Percentiles rank a stretch among this genome's conserved stretches.
Evolutionary conservation across 1,140 invertebrate genomes (phyloP).

Genomic region (Drosophila prosaltans): DNA sequence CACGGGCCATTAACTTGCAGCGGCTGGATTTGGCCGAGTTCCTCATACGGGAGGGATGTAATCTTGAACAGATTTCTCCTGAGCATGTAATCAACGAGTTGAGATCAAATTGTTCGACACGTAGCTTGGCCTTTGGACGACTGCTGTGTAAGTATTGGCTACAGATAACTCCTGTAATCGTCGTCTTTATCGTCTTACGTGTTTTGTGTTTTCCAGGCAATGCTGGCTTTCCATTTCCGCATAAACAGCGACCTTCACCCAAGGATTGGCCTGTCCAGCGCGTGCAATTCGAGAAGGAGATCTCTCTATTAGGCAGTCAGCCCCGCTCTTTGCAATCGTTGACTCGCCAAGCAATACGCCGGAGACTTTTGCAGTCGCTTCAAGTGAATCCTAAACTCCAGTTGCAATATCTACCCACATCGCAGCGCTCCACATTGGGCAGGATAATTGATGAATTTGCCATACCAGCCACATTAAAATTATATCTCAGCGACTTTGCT

Average conservation of each 20-base stretch:
- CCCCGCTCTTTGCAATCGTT: constrained; percentile 62
- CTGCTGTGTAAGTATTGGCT: constrained; percentile 59
- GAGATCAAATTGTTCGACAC: constrained; percentile 25
- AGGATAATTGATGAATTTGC: constrained; percentile 60
- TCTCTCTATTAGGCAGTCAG: constrained; percentile 36
- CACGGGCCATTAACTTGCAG: constrained; percentile 83
- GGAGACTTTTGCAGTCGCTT: constrained; percentile 42
- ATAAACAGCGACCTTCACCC: constrained; percentile 15
- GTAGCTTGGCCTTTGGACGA: constrained; percentile 42
- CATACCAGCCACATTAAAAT: constrained; percentile 62
- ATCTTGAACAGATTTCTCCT: constrained; percentile 74
- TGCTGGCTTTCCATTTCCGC: constrained; percentile 67
- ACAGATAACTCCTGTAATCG: too few relatives aligned
- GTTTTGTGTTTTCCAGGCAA: constrained; percentile 41
- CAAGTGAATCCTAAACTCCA: constrained; percentile 39
- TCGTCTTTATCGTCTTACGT: too few relatives aligned
- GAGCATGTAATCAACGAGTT: constrained; percentile 61
- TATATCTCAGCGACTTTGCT: constrained; percentile 64
- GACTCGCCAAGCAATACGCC: constrained; percentile 57
- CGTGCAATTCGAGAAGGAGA: constrained; percentile 47
- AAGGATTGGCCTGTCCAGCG: constrained; percentile 37
- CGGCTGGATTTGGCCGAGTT: constrained; percentile 83
- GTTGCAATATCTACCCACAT: constrained; percentile 51
- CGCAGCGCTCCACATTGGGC: constrained; percentile 57
- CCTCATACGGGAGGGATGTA: constrained; percentile 84